These are phyloP conservation scores for Vollenhovia emeryi DNA, from an alignment of 1,140 invertebrate species.

Conservation along the genomic window DNA sequence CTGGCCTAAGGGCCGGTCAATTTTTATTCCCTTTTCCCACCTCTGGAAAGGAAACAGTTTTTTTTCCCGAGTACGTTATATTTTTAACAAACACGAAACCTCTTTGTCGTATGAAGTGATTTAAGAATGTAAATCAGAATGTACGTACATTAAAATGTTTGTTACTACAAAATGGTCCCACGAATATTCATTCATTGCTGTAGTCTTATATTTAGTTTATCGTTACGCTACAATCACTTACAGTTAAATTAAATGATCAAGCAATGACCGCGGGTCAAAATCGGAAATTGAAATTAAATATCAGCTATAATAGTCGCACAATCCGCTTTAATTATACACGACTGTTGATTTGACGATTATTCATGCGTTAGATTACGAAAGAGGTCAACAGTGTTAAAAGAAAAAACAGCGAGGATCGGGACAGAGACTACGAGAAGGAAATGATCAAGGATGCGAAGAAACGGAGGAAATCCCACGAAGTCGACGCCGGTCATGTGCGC, in stretches of 20 bases:
- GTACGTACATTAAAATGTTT: not conserved
- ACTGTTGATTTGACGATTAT: not conserved
- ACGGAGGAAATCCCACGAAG: conserved; percentile 49
- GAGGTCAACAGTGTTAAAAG: conserved; percentile 24
- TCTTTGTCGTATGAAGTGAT: not conserved
- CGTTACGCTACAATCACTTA: not conserved
- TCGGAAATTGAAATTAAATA: conserved; percentile 10
- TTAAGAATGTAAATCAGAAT: too few relatives aligned
- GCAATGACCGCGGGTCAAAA: not conserved
- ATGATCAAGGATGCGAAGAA: conserved; percentile 45
- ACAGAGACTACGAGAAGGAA: not conserved
- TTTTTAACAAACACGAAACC: not conserved
- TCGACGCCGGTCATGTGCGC: conserved; percentile 14
- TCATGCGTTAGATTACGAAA: conserved; percentile 20
- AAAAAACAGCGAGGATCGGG: not conserved
- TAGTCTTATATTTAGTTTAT: not conserved
- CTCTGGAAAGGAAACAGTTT: not conserved
- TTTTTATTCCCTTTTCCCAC: not conserved
- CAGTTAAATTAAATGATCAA: not conserved
- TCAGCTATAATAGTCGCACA: not conserved
- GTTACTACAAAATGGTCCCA: not conserved
- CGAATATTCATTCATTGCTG: not conserved
- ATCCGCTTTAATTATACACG: not conserved
- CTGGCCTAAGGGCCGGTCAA: not conserved
- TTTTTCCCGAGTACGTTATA: not conserved